A percentile compares a stretch with the other conserved stretches of the same genome.
Evolutionary conservation across 2,113 vertebrate genomes (phyloP).

Genomic region (Hassar affinis): DNA sequence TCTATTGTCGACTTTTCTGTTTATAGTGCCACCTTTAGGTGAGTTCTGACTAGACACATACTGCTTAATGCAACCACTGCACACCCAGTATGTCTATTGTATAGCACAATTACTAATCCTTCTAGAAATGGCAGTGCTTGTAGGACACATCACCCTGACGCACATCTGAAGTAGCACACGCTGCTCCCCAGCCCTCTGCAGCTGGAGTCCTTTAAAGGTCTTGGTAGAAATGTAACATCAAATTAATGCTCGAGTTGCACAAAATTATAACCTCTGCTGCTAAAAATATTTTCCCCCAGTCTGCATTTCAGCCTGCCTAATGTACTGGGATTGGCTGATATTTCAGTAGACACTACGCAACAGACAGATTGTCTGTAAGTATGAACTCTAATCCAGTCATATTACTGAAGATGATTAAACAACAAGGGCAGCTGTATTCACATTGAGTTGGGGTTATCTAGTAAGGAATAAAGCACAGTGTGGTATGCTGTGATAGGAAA

Average conservation of each 20-base stretch:
- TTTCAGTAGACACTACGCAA: slow-evolving; percentile 2
- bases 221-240: neutral
- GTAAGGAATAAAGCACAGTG: neutral
- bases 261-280: slow-evolving; percentile 5
- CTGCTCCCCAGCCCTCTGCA: slow-evolving; percentile 73
- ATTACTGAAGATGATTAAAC: neutral
- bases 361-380: neutral
- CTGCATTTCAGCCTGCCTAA: neutral
- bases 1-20: neutral
- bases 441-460: neutral
- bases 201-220: slow-evolving; percentile 76
- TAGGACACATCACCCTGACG: slow-evolving; percentile 85
- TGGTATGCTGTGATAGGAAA: neutral
- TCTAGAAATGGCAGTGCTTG: slow-evolving; percentile 80
- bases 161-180: slow-evolving; percentile 83
- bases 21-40: neutral
- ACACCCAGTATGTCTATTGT: neutral
- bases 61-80: neutral
- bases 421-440: neutral
- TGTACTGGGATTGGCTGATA: neutral
- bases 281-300: neutral
- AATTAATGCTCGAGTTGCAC: slow-evolving; percentile 1
- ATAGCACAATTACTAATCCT: slow-evolving; percentile 64
- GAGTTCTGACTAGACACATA: neutral
- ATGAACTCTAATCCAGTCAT: neutral